Base-by-base conservation (phyloP, 2,113 vertebrate species). In the Dromiciops gliroides region DNA sequence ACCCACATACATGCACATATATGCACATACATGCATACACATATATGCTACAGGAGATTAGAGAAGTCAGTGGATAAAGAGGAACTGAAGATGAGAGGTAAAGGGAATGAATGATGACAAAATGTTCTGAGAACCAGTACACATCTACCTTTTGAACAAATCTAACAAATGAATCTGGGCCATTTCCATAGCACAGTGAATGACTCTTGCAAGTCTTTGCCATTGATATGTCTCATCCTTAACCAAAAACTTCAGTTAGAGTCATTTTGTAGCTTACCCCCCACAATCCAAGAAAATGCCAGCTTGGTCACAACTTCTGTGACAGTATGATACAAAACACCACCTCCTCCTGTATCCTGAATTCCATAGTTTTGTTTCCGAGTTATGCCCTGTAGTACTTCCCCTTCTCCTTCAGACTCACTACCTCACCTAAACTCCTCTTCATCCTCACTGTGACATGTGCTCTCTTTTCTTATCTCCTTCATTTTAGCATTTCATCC, bases 161-260 rank as follows among this genome's bases (percentile, higher is more conserved):
- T 37, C 56, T 16, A 48, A 51, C 37, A 93, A 89, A 60, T n/a
- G 6, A 95, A 44, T 47, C 49, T 0, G 3, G 2, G 28, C 25
- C 24, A n/a, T 19, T 9, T 50, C n/a, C 56, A 50, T 0, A 10
- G 4, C 11, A 0, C 0, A 28, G 47, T 19, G 2, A 51, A 52
- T 31, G 25, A 5, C 37, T 92, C 44, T 50, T 50, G 28, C 22
- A n/a, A 16, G 37, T 83, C 91, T 49, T 52, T 89, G 52, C n/a
- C 52, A 50, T 75, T 75, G 50, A 48, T 22, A 53, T 96, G 28
- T 94, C 88, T 90, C 94, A 48, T 56, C 12, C 49, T 50, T 22
- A 83, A 50, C 48, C 75, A 91, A 44, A 95, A 92, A 7, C 51
- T 60, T 16, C n/a, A 44, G 67, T 44, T 83, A 83, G 10, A 44